Evolutionary conservation across 2,797 vertebrate species (phyloP).

Genomic region (Artibeus jamaicensis): DNA sequence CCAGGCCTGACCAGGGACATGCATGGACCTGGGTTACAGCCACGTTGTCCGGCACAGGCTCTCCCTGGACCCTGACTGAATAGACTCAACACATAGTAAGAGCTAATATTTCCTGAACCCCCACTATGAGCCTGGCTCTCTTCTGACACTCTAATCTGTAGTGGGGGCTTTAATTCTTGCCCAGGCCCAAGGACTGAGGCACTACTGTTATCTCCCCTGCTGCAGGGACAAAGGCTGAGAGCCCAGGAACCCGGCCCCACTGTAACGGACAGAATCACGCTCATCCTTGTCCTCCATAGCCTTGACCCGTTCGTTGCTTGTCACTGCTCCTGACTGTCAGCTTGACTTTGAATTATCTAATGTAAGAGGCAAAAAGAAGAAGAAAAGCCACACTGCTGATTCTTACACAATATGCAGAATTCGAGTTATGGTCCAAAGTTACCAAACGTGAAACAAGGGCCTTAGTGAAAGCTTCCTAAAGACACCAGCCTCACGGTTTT

Average conservation of each 20-base stretch:
- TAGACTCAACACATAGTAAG: background rate
- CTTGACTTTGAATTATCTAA: background rate
- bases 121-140: background rate
- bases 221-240: background rate
- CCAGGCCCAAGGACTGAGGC: background rate
- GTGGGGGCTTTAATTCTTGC: background rate
- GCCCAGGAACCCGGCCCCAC: background rate
- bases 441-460: background rate
- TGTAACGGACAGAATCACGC: background rate
- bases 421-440: background rate
- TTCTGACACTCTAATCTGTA: background rate
- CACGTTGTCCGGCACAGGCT: background rate
- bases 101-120: background rate
- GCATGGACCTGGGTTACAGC: background rate
- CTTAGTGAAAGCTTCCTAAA: background rate
- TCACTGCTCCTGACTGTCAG: background rate
- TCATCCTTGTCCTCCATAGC: background rate
- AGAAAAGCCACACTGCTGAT: background rate
- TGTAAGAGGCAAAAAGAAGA: background rate
- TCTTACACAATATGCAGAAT: background rate
- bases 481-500: background rate
- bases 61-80: background rate
- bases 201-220: background rate
- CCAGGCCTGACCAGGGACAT: background rate
- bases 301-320: background rate